phyloP scores from a whole-genome alignment of 2,797 vertebrate species.

The Microhierax caerulescens region DNA sequence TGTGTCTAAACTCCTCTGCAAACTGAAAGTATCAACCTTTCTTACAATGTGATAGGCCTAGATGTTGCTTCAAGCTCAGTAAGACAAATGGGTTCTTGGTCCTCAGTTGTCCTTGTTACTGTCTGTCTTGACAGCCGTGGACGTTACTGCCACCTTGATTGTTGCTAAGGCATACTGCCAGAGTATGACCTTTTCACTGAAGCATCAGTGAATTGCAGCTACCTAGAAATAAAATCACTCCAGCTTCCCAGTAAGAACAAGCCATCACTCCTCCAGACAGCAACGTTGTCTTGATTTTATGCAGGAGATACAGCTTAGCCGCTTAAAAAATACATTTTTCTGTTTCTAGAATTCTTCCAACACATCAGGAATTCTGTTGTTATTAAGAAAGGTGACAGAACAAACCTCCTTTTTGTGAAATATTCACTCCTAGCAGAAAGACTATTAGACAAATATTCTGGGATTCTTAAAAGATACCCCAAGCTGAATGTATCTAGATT shows the following conservation, averaged over 20 bases:
- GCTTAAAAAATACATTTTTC: neutral
- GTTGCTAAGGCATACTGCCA: neutral
- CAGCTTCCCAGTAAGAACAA: neutral
- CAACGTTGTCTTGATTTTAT: neutral
- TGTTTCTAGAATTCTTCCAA: neutral
- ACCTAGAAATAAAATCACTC: neutral
- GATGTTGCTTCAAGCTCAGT: neutral
- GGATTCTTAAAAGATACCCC: neutral
- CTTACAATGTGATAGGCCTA: neutral
- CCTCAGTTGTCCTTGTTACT: neutral
- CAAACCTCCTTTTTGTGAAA: neutral
- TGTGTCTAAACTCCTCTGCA: neutral
- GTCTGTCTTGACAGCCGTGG: neutral
- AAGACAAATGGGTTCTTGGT: neutral
- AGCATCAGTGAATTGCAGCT: neutral
- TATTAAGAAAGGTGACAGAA: neutral
- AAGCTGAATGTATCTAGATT: neutral
- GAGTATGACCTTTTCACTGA: neutral
- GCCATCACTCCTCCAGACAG: neutral
- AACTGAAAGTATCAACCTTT: neutral
- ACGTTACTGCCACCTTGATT: neutral
- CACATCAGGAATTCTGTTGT: neutral
- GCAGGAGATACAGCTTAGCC: neutral
- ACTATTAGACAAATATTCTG: neutral
- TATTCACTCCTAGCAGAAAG: neutral